Base-by-base conservation (phyloP, 37 sponge, comb jelly and placozoan species). In the Aplysina aerophoba region DNA sequence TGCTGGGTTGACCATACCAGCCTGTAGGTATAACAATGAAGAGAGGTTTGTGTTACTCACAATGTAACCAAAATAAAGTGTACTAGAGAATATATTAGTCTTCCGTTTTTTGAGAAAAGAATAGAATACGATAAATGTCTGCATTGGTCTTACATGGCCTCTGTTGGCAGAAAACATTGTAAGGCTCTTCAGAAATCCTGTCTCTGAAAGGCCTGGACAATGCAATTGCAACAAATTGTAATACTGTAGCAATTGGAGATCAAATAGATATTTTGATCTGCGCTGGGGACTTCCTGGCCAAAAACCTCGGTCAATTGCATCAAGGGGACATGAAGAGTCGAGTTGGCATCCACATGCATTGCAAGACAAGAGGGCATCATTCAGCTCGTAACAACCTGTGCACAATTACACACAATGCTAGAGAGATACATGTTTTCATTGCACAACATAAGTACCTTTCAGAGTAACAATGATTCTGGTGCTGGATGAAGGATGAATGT, bases 301-400 rank as follows among this genome's bases (percentile, higher is more conserved):
- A 22, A 25, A 67, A 16, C 69, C 69, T 22, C 69, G 28, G n/a
- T 67, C 69, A 67, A 67, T 67, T 15, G 69, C 27, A 22, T 67
- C 69, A 67, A 67, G 69, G 27, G 69, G 69, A 67, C 69, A 67
- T 67, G 69, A 15, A 67, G 69, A 67, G 69, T 67, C 69, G 14
- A 24, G 69, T 67, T 24, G 69, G 25, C 69, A 67, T 27, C 69
- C 25, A 22, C 69, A 67, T 15, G 69, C 69, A 24, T 27, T 16
- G 69, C 69, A 67, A 24, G 69, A 67, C 69, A 67, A 22, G 69
- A 67, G 25, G n/a, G 69, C 69, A 67, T 67, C 69, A n/a, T 67
- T 25, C 69, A 67, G 28, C 69, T n/a, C 28, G 25, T 24, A n/a
- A 16, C 22, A 16, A 67, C 22, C 28, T 67, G n/a, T n/a, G n/a